Evolutionary conservation across 92 coral and sea anemone genomes (phyloP), one percentile per base, ranked within the genome.

Genomic region (Paramuricea clavata): DNA sequence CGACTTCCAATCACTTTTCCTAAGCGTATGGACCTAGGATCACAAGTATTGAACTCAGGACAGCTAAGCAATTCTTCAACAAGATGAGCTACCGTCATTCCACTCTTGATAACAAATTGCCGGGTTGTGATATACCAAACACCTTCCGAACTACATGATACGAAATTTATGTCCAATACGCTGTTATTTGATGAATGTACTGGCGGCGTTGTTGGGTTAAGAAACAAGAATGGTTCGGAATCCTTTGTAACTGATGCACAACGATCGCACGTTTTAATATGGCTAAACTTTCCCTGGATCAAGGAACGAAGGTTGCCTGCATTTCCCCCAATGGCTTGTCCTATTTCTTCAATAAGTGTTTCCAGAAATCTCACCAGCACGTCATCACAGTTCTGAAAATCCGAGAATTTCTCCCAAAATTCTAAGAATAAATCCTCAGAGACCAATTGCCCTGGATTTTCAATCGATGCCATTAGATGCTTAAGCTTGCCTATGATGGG

Each of bases 231-330:
- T 61, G 84, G 34, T 28, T 79, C 19, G 33, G 42, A 36, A n/a
- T 79, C 84, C 13, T 43, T 79, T 5, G 65, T 54, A 21, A 34
- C 26, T 6, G 57, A 21, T 11, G 26, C 31, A 57, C 84, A 79
- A 21, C 49, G 21, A 0, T 79, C 72, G 35, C 84, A 79, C n/a
- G 65, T n/a, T 61, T 13, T 61, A 4, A 65, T 13, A 27, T 79
- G 84, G 59, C 84, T 59, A 16, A 79, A 79, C 22, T 79, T 61
- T n/a, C 84, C 84, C 21, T 79, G 56, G 74, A 79, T 16, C 12
- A 79, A 44, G 6, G 84, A 36, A 59, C 84, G 73, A 6, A 79
- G 39, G 11, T 12, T 32, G 17, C 12, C 16, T 27, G 12, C 62
- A 11, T 4, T 47, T 31, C 21, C 35, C n/a, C 7, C n/a, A 49